Conservation (phyloP, 1,140 invertebrate species). For the Caerostris extrusa region DNA sequence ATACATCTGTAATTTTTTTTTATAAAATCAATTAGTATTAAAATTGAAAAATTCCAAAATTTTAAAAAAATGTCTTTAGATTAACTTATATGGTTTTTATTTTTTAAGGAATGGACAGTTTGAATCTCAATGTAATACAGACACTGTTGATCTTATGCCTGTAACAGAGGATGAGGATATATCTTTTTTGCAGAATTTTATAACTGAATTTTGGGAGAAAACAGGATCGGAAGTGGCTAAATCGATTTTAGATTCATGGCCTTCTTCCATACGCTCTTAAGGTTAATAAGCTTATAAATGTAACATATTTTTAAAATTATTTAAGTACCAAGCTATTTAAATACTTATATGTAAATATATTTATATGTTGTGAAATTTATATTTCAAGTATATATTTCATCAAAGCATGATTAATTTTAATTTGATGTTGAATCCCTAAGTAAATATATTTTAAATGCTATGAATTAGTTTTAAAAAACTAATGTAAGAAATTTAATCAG, state of each 20-base stretch:
- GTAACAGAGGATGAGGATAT: constrained; percentile 91
- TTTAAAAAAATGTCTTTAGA: background rate
- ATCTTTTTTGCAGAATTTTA: constrained; percentile 88
- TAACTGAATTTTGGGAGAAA: constrained; percentile 93
- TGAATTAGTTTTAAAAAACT: too few relatives aligned
- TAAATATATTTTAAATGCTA: too few relatives aligned
- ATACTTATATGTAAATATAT: background rate
- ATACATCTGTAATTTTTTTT: background rate
- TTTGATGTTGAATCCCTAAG: too few relatives aligned
- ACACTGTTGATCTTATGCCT: constrained; percentile 93
- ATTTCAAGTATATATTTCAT: too few relatives aligned
- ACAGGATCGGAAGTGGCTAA: constrained; percentile 94
- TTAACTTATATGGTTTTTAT: background rate
- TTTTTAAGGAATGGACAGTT: constrained; percentile 79
- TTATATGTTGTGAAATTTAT: too few relatives aligned
- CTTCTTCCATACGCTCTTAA: constrained; percentile 89
- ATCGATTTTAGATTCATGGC: constrained; percentile 91
- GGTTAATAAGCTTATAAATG: constrained; percentile 82
- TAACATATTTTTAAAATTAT: background rate
- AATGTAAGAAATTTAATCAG: too few relatives aligned
- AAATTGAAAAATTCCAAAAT: too few relatives aligned
- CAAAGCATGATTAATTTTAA: too few relatives aligned
- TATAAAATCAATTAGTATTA: background rate
- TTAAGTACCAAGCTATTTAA: background rate
- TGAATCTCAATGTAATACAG: constrained; percentile 91